A percentile compares a stretch with the other conserved stretches of the same genome.
phyloP scores from a whole-genome alignment of 2,888 invertebrate genomes.

The Coenonympha arcania region DNA sequence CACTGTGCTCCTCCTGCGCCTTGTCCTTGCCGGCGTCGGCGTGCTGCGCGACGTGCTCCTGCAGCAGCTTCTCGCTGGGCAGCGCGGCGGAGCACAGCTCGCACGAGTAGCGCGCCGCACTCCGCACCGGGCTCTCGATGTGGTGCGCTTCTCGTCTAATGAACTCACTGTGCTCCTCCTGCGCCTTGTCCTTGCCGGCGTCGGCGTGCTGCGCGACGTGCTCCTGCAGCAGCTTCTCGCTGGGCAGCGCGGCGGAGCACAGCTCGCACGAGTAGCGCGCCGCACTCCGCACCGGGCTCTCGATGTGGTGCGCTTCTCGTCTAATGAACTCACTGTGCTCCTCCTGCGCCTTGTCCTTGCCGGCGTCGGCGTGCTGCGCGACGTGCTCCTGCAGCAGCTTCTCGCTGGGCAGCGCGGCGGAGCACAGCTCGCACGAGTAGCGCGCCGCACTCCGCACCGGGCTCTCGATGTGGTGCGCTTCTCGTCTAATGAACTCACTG shows the following conservation, averaged over 20 bases:
- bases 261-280: conserved; percentile 37
- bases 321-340: no score
- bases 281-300: conserved; percentile 31
- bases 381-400: conserved; percentile 37
- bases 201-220: conserved; percentile 34
- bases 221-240: conserved; percentile 32
- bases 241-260: conserved; percentile 39
- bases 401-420: conserved; percentile 32
- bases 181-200: conserved; percentile 10
- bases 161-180: no score
- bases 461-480: conserved; percentile 43
- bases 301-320: conserved; percentile 48
- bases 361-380: conserved; percentile 27
- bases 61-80: conserved; percentile 29
- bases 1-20: no score
- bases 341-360: conserved; percentile 10
- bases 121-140: conserved; percentile 30
- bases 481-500: conserved; percentile 44
- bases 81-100: conserved; percentile 39
- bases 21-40: conserved; percentile 11
- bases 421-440: conserved; percentile 40
- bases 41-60: conserved; percentile 37
- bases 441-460: conserved; percentile 33
- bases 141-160: conserved; percentile 54
- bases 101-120: conserved; percentile 37